phyloP scores from a whole-genome alignment of 2,113 vertebrate species.

The Oreotragus oreotragus region DNA sequence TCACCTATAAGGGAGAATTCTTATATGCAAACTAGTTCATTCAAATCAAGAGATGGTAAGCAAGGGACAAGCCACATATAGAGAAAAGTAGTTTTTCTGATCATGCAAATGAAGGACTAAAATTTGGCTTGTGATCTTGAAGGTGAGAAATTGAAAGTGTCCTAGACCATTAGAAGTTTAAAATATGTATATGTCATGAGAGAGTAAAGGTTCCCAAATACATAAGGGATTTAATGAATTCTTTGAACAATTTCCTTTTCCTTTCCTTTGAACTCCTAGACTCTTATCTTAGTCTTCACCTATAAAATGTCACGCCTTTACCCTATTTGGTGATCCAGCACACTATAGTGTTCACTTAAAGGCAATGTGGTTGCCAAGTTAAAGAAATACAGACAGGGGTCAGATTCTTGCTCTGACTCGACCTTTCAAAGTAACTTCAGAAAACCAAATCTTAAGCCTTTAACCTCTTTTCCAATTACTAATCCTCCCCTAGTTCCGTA shows the following conservation, averaged over 20 bases:
- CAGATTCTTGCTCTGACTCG: not conserved
- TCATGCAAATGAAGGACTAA: not conserved
- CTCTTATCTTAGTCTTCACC: not conserved
- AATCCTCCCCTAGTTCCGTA: not conserved
- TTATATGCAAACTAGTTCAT: not conserved
- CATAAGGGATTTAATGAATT: not conserved
- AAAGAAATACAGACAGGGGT: constrained; percentile 1
- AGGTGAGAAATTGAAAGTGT: not conserved
- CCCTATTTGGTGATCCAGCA: not conserved
- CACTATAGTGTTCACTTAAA: not conserved
- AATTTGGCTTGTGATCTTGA: not conserved
- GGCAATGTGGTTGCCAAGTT: not conserved
- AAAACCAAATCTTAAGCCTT: not conserved
- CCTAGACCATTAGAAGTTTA: not conserved
- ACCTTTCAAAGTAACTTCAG: not conserved
- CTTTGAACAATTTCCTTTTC: not conserved
- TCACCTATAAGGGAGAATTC: not conserved
- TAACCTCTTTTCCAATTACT: not conserved
- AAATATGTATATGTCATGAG: not conserved
- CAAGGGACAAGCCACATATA: not conserved
- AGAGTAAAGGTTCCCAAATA: not conserved
- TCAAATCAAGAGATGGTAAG: not conserved
- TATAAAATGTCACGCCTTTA: constrained; percentile 6
- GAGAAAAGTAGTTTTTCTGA: not conserved
- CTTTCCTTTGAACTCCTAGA: not conserved